Evolutionary conservation across 1,140 invertebrate genomes (phyloP).

Genomic region (Callitettix versicolor): DNA sequence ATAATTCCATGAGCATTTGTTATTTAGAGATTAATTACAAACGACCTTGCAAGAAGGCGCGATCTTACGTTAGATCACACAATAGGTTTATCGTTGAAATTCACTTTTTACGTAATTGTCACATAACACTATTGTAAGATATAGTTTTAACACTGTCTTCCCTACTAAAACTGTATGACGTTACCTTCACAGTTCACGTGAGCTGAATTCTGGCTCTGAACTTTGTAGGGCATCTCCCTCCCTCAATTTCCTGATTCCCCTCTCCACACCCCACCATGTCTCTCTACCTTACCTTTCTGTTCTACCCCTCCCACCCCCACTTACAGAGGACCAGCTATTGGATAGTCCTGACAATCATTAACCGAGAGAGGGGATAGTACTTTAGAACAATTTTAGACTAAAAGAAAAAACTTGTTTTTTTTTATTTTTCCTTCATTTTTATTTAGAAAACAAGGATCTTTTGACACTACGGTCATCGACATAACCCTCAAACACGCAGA

Average conservation of each 20-base stretch:
- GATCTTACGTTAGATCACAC: no score
- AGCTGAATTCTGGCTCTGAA: slow-evolving; percentile 13
- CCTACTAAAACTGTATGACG: no score
- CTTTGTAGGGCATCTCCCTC: slow-evolving; percentile 16
- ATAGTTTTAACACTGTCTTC: no score
- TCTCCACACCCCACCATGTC: slow-evolving; percentile 5
- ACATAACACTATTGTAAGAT: no score
- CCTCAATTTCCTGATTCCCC: slow-evolving; percentile 16
- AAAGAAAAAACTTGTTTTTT: slow-evolving; percentile 6
- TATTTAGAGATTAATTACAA: no score
- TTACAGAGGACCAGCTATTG: background rate
- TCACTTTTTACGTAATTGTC: no score
- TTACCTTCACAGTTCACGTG: slow-evolving; percentile 2
- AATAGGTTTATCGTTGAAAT: no score
- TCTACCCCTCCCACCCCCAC: slow-evolving; percentile 11
- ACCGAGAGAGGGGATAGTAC: slow-evolving; percentile 9
- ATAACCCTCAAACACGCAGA: no score
- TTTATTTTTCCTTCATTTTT: background rate
- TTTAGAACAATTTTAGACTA: slow-evolving; percentile 13
- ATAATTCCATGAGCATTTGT: no score
- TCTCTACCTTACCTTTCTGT: slow-evolving; percentile 9
- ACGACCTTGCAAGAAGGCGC: no score
- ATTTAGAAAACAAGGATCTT: background rate
- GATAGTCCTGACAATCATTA: slow-evolving; percentile 10
- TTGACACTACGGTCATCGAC: no score